phyloP scores from a whole-genome alignment of 2,113 vertebrate genomes.

The Varanus komodoensis region DNA sequence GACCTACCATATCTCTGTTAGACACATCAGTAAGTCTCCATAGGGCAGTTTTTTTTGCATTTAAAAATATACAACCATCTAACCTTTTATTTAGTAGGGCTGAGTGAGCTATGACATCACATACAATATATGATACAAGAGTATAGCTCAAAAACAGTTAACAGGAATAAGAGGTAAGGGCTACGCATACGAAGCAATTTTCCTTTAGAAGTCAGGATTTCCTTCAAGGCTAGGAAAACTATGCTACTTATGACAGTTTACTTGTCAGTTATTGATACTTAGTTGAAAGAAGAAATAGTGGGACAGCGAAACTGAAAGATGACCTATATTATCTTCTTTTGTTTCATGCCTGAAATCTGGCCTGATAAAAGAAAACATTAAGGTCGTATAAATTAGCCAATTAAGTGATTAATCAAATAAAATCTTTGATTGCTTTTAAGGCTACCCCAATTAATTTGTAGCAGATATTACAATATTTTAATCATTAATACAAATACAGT shows the following conservation, averaged over 20 bases:
- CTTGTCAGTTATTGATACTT: background rate
- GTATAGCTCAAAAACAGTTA: background rate
- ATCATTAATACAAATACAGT: background rate
- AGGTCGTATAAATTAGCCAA: background rate
- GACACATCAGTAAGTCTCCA: background rate
- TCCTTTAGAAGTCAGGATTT: background rate
- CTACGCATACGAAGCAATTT: background rate
- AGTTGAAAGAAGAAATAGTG: background rate
- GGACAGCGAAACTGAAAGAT: background rate
- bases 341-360: background rate
- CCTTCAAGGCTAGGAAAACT: background rate
- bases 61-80: background rate
- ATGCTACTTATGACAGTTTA: background rate
- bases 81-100: background rate
- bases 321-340: background rate
- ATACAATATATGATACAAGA: background rate
- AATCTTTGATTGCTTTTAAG: background rate
- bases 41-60: background rate
- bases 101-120: conserved; percentile 15
- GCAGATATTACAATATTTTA: background rate
- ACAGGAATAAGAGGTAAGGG: background rate
- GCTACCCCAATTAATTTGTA: background rate
- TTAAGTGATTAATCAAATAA: background rate
- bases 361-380: background rate
- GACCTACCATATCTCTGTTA: background rate